These are phyloP conservation scores for Pristionchus arcanus DNA, from an alignment of 2,888 invertebrate species.

Conservation along the genomic window DNA sequence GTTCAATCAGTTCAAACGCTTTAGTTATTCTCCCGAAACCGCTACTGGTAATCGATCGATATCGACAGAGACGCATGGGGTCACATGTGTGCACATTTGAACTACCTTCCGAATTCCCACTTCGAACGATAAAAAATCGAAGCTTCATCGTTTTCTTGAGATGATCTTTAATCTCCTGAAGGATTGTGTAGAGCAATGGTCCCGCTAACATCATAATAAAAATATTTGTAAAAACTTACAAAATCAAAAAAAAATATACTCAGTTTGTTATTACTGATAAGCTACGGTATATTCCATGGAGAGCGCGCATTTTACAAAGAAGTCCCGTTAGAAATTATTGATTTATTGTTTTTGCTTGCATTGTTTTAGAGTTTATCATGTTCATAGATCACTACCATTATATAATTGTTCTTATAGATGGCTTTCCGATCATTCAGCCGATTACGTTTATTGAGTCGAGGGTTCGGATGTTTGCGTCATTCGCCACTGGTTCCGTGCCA, in stretches of 20 bases:
- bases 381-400: neutral
- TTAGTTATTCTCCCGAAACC: neutral
- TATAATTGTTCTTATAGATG: neutral
- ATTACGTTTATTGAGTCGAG: neutral
- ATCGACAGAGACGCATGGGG: neutral
- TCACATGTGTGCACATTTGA: neutral
- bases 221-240: neutral
- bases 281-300: neutral
- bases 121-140: neutral
- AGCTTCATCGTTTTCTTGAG: neutral
- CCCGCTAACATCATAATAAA: neutral
- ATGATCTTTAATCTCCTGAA: neutral
- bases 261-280: neutral
- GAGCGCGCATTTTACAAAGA: neutral
- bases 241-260: neutral
- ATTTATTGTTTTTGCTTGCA: neutral
- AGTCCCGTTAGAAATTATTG: no score
- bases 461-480: neutral
- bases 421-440: conserved; percentile 10
- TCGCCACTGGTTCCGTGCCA: neutral
- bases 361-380: neutral
- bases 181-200: neutral
- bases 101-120: neutral
- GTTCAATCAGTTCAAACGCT: neutral
- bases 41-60: neutral